Evolutionary conservation across 2,888 invertebrate species (phyloP).

Genomic region (Cylindroiulus punctatus): DNA sequence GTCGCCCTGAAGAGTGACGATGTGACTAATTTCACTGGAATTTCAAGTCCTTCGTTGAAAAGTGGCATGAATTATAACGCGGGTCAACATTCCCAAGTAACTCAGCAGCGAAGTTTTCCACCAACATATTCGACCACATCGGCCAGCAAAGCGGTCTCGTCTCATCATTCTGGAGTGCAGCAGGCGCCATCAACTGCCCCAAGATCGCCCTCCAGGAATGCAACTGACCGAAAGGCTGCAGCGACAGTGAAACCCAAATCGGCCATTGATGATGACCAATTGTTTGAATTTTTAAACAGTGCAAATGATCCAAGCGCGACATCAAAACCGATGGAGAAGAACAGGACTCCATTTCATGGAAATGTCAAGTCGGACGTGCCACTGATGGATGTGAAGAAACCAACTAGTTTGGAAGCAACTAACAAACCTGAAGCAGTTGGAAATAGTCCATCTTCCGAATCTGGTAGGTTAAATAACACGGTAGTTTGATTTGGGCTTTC

Average conservation of each 20-base stretch:
- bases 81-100: constrained; percentile 22
- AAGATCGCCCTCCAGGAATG: background rate
- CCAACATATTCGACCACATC: background rate
- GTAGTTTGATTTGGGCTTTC: no score
- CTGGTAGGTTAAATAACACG: background rate
- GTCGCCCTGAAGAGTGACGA: constrained; percentile 69
- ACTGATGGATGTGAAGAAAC: background rate
- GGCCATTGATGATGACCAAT: constrained; percentile 63
- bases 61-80: background rate
- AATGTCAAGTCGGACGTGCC: background rate
- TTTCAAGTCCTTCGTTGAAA: background rate
- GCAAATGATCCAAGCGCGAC: constrained; percentile 56
- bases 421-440: background rate
- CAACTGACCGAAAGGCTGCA: background rate
- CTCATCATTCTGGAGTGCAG: background rate
- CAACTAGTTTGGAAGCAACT: background rate
- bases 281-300: constrained; percentile 68
- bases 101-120: constrained; percentile 53
- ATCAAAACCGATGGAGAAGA: background rate
- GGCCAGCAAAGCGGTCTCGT: constrained; percentile 50
- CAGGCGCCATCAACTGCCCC: background rate
- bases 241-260: background rate
- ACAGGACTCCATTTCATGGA: background rate
- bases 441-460: constrained; percentile 3
- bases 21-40: constrained; percentile 9